Percentiles rank a stretch among this genome's conserved stretches.
phyloP scores from a whole-genome alignment of 2,113 vertebrate genomes.

The Colius striatus region DNA sequence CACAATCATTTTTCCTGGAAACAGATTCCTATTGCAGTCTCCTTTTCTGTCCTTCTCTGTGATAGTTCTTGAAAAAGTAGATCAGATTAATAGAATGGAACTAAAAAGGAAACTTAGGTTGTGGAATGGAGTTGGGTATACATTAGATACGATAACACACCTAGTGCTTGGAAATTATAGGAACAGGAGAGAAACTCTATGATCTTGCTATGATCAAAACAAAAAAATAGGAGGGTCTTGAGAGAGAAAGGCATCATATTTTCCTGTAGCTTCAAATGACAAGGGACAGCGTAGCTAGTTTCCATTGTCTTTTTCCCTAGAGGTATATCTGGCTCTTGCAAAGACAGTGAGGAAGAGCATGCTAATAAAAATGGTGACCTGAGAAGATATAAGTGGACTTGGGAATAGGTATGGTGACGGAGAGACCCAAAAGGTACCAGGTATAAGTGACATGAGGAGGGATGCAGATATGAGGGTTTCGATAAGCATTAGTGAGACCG shows the following conservation, averaged over 20 bases:
- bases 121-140: neutral
- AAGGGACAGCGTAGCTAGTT: neutral
- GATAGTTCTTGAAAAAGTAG: neutral
- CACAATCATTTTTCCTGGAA: neutral
- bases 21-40: neutral
- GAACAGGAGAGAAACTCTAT: neutral
- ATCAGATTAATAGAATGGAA: neutral
- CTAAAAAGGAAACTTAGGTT: neutral
- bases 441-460: neutral
- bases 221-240: neutral
- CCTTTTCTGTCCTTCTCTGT: neutral
- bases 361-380: neutral
- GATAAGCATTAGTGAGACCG: neutral
- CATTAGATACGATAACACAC: neutral
- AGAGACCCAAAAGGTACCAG: neutral
- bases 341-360: neutral
- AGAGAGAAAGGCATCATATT: neutral
- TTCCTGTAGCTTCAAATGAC: neutral
- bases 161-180: neutral
- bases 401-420: neutral
- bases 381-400: neutral
- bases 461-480: neutral
- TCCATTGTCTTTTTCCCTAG: neutral
- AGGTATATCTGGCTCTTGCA: neutral
- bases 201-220: neutral